These are phyloP conservation scores for Notothenia rossii DNA, from an alignment of 2,113 vertebrate genomes.

Conservation along the genomic window DNA sequence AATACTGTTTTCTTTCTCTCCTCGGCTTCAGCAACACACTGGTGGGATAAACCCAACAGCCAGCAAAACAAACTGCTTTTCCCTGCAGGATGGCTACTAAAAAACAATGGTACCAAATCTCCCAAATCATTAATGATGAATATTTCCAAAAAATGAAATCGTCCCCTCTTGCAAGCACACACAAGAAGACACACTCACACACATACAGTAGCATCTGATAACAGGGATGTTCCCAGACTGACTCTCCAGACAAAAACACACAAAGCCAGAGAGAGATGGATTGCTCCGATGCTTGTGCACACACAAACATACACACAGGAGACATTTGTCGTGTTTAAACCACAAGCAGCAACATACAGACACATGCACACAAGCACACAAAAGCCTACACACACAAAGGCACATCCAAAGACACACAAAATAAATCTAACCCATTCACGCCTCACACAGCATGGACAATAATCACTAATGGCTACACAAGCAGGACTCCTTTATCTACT, in stretches of 20 bases:
- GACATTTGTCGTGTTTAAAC: conserved; percentile 31
- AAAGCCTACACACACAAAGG: neutral
- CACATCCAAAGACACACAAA: neutral
- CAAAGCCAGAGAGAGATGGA: conserved; percentile 21
- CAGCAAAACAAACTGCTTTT: conserved; percentile 29
- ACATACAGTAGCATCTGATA: conserved; percentile 28
- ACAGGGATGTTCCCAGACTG: conserved; percentile 7
- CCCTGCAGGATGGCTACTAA: neutral
- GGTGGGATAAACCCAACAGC: conserved; percentile 32
- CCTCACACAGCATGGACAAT: conserved; percentile 31
- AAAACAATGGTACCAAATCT: conserved; percentile 26
- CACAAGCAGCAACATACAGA: neutral
- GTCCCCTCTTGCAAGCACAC: neutral
- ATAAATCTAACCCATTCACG: too few species aligned
- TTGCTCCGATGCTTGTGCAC: neutral
- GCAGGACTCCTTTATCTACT: conserved; percentile 43
- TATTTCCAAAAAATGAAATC: conserved; percentile 25
- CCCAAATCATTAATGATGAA: conserved; percentile 26
- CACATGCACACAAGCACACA: conserved; percentile 15
- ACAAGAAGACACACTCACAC: neutral
- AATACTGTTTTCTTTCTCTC: conserved; percentile 54
- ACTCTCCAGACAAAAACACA: conserved; percentile 16
- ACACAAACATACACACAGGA: conserved; percentile 18
- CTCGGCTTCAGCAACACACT: conserved; percentile 38
- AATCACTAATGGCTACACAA: conserved; percentile 55